These are phyloP conservation scores for Drosophila nigritarsus DNA, from an alignment of 2,888 invertebrate species.

Conservation along the genomic window DNA sequence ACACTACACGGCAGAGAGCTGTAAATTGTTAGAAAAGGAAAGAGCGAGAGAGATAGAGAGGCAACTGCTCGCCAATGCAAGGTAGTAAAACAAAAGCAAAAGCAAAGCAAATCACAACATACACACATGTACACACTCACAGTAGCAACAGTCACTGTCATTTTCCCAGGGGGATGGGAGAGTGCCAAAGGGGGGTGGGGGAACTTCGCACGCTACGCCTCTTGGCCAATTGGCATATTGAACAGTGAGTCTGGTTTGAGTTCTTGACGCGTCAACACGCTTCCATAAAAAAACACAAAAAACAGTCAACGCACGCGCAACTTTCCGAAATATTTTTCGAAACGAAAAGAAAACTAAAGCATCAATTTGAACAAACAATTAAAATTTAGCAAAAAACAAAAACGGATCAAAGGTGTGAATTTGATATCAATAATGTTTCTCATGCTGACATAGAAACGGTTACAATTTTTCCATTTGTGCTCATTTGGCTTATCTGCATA, in stretches of 20 bases:
- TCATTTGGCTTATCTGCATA: conserved; percentile 18
- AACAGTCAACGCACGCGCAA: conserved; percentile 28
- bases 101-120: conserved; percentile 6
- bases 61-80: conserved; percentile 22
- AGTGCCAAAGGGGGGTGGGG: background rate
- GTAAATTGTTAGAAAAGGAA: background rate
- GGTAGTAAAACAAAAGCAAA: conserved; percentile 23
- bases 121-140: conserved; percentile 6
- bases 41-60: background rate
- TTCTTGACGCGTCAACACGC: conserved; percentile 79
- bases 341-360: background rate
- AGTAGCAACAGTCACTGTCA: conserved; percentile 19
- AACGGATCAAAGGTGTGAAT: background rate
- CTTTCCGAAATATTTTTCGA: conserved; percentile 7
- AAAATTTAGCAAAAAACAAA: background rate
- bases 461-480: background rate
- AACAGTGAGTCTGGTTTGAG: conserved; percentile 75
- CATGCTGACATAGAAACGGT: background rate
- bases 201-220: conserved; percentile 42
- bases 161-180: background rate
- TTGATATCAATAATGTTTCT: background rate
- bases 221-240: conserved; percentile 70
- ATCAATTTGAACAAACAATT: background rate
- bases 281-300: background rate
- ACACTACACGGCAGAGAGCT: background rate